These are phyloP conservation scores for Paramuricea clavata DNA, from an alignment of 92 coral and sea anemone genomes.

Conservation along the genomic window DNA sequence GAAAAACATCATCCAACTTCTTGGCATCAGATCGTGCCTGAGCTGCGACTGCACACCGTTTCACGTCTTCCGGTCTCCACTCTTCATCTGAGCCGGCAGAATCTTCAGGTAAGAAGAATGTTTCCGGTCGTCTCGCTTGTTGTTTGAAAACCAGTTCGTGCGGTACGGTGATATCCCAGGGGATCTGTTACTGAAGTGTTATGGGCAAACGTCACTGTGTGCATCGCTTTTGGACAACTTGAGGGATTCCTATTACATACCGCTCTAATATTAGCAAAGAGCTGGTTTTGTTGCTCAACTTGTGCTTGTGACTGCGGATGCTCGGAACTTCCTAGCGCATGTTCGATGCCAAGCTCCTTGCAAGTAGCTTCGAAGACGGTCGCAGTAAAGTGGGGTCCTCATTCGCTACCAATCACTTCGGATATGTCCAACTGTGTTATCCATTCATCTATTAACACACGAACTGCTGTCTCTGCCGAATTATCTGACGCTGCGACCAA, in stretches of 20 bases:
- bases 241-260: background rate
- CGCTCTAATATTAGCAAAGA: background rate
- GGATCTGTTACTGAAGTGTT: background rate
- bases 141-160: slow-evolving; percentile 1
- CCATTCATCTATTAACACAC: slow-evolving; percentile 11
- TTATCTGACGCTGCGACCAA: background rate
- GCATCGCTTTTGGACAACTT: background rate
- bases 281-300: slow-evolving; percentile 1
- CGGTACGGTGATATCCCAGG: background rate
- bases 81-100: background rate
- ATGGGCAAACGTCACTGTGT: background rate
- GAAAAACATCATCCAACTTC: slow-evolving; percentile 10
- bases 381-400: slow-evolving; percentile 25
- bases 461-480: slow-evolving; percentile 8
- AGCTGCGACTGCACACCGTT: background rate
- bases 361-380: background rate
- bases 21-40: background rate
- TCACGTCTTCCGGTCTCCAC: background rate
- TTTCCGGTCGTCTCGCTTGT: background rate
- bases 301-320: too few species aligned
- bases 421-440: slow-evolving; percentile 5
- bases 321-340: slow-evolving; percentile 1
- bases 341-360: slow-evolving; percentile 4
- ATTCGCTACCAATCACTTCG: slow-evolving; percentile 31
- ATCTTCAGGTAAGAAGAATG: background rate